Evolutionary conservation across 2,113 vertebrate genomes (phyloP), one percentile per base, ranked within the genome.

Genomic region (Zosterops pallidus): DNA sequence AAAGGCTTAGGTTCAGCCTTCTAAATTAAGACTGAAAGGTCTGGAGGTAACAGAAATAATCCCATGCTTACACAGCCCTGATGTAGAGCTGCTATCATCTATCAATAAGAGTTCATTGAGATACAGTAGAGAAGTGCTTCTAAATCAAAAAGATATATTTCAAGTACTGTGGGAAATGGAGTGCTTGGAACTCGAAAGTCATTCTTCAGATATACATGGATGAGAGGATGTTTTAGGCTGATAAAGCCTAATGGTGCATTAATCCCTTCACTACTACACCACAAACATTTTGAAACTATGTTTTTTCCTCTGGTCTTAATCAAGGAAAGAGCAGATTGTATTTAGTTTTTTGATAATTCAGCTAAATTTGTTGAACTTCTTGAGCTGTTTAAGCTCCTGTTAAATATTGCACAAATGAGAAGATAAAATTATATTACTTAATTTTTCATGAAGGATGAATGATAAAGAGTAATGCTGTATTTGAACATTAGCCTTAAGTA

Each of bases 1-100:
- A 94, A 95, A 94, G 72, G 12, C 81, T 90, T 84, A 62, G 60
- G 53, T 86, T 92, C 63, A 68, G 29, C 29, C 49, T 95, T 91
- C 90, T 94, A 96, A 96, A 95, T 96, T 90, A 96, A 83, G 93
- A 52, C 49, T 59, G 64, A 35, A 94, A 74, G 60, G 50, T 63
- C 92, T 86, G 85, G 92, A 74, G 46, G 71, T n/a, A 94, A 63
- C 85, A 80, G 63, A 90, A 96, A 47, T 49, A 78, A 81, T 86
- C 28, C 57, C 6, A 5, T 57, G 81, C 82, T 85, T 72, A 16
- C 85, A 55, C 23, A 41, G 65, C 44, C 83, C 80, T 94, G 89
- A 89, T 0, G 4, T 11, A 41, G 42, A 47, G 31, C 75, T 90
- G 82, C 79, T 96, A 3, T 71, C 64, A 52, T 83, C 82, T 88